Base-by-base conservation (phyloP, 2,113 vertebrate species). In the Perca schrenkii region DNA sequence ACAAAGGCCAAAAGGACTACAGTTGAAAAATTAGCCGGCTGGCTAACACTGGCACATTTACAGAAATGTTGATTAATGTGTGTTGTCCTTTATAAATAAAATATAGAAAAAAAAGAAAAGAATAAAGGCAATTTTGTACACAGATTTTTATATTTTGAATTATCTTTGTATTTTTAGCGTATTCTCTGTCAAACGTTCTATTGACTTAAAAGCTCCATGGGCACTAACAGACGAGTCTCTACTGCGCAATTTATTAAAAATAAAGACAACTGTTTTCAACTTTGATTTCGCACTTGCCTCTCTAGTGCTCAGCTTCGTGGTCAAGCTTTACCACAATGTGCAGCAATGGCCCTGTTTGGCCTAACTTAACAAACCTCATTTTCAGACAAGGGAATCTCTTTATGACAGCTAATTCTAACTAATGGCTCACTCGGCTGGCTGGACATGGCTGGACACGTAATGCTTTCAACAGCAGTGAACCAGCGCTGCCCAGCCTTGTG, bases 351-450 rank as follows among this genome's bases (percentile, higher is more conserved):
- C 65, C 85, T 79, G 64, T 74, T 79, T 72, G 78, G 67, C 75
- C 63, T 31, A 13, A 66, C 49, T 88, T 85, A 86, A 77, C 80
- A 84, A 86, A 85, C 82, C 60, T 77, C 87, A 77, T 87, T 89
- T 80, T 80, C 67, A 83, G 78, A 87, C 80, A 53, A 78, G 72
- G 65, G 74, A 85, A 80, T 88, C 22, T 86, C 86, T 80, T 78
- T 77, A 83, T 63, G 77, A 88, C 81, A 78, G 74, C 52, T 81
- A 49, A 25, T 52, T 82, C 70, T 43, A 43, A 43, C 40, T 43
- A 43, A 43, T 43, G 40, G 40, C 40, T 43, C 40, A 43, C 10
- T 43, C 10, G 40, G 40, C 40, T 13, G 54, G 74, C 80, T 46
- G 63, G 49, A 74, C 76, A 54, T 13, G 54, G 74, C 80, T 46